Evolutionary conservation across 64 coral and sea anemone species (phyloP).

Genomic region (Stichodactyla mertensii): DNA sequence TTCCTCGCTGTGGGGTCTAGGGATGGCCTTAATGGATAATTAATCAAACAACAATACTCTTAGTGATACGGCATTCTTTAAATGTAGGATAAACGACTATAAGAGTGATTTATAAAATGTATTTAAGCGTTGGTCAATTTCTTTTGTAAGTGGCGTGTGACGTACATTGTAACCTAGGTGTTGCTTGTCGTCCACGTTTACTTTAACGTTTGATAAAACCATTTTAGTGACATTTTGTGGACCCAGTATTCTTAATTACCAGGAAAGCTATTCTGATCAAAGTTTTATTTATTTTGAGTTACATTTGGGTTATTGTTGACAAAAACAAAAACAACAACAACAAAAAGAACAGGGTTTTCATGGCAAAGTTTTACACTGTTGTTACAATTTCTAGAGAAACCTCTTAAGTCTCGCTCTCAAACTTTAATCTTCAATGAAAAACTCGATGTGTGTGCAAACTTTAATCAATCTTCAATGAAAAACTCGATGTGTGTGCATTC

Average conservation of each 20-base stretch:
- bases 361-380: no score
- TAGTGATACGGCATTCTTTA: background rate
- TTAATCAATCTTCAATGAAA: background rate
- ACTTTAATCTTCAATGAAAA: background rate
- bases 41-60: background rate
- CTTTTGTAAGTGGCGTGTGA: background rate
- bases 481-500: background rate
- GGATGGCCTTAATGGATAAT: background rate
- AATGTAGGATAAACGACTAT: background rate
- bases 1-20: background rate
- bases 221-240: background rate
- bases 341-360: no score
- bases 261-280: background rate
- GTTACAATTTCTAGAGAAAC: no score
- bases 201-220: background rate
- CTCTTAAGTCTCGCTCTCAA: background rate
- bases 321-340: no score
- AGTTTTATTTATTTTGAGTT: background rate
- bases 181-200: background rate
- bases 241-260: slow-evolving; percentile 3
- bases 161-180: background rate
- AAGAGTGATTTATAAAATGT: background rate
- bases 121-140: background rate
- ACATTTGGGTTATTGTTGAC: background rate
- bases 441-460: background rate